Base-by-base conservation (phyloP, 1,140 invertebrate genomes). In the Drosophila paulistorum region DNA sequence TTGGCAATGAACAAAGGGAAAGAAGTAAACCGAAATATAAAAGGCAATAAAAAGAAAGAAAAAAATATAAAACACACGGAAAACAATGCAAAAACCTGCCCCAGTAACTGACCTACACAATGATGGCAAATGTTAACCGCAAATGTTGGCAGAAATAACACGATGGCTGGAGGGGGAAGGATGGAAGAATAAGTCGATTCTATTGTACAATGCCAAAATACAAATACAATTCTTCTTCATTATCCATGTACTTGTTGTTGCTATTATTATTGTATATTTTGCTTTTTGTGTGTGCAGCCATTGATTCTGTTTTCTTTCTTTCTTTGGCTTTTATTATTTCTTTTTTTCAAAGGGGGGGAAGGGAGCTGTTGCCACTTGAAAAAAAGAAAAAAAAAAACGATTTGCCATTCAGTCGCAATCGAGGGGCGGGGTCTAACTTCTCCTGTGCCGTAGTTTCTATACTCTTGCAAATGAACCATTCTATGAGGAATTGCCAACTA, bases 21-120 rank as follows among this genome's bases (percentile, higher is more conserved):
- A 51, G 45, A 51, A 51, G 17, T 51, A 51, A 51, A 23, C 45
- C 45, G 20, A 51, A 48, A 51, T 23, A 60, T 59, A 65, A 64
- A 69, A 86, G 74, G 55, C 35, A 20, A 64, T 67, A 14, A 62
- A 57, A 71, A 75, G 41, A 14, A 41, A 51, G 23, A 51, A 39
- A 62, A 65, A 11, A 30, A 55, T 39, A 57, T 51, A 37, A 64
- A 20, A 57, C 30, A 30, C 5, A 7, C 30, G 6, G 30, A 54
- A 41, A 74, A 42, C 68, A 71, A 66, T 71, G 72, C 51, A 62
- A 77, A 82, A 85, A 85, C 75, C 82, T 73, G 82, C 71, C 65
- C 64, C 68, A 79, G 70, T 71, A 79, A 83, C 83, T 87, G 83
- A 87, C 83, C 83, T 87, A 83, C 67, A 69, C 65, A 39, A 60